phyloP scores from a whole-genome alignment of 53 echinoderm and acorn worm species.

The Pentamera pediparva region DNA sequence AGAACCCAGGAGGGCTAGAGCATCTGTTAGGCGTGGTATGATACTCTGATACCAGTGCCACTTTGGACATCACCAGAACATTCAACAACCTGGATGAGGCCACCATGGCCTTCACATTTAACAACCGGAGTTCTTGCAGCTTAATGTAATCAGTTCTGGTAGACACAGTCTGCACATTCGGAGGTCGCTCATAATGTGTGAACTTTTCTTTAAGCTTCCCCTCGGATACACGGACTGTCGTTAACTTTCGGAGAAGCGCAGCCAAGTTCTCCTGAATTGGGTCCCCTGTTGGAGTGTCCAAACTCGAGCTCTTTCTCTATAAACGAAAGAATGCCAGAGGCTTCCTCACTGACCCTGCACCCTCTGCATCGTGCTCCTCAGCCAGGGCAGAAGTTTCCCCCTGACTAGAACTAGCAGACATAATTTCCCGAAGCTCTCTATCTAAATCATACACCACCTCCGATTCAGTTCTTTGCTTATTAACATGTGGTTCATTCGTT shows the following conservation, averaged over 20 bases:
- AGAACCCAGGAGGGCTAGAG: constrained; percentile 8
- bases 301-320: not conserved
- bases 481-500: too few relatives aligned
- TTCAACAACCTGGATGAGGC: constrained; percentile 1
- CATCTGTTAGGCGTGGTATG: constrained; percentile 4
- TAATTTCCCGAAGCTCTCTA: too few relatives aligned
- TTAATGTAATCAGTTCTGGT: not conserved
- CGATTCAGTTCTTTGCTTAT: too few relatives aligned
- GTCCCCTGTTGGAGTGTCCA: too few relatives aligned
- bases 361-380: not conserved
- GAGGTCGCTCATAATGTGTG: not conserved
- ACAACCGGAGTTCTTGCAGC: not conserved
- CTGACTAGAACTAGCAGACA: too few relatives aligned
- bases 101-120: constrained; percentile 6
- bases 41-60: not conserved
- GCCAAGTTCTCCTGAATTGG: not conserved
- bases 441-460: too few relatives aligned
- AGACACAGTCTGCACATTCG: not conserved
- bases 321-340: not conserved
- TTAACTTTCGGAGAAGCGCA: not conserved
- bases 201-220: too few relatives aligned
- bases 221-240: too few relatives aligned
- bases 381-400: not conserved
- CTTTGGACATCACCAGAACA: not conserved
- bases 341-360: not conserved